Conservation (phyloP, 2,888 invertebrate genomes). For the Nycteola revayana region DNA sequence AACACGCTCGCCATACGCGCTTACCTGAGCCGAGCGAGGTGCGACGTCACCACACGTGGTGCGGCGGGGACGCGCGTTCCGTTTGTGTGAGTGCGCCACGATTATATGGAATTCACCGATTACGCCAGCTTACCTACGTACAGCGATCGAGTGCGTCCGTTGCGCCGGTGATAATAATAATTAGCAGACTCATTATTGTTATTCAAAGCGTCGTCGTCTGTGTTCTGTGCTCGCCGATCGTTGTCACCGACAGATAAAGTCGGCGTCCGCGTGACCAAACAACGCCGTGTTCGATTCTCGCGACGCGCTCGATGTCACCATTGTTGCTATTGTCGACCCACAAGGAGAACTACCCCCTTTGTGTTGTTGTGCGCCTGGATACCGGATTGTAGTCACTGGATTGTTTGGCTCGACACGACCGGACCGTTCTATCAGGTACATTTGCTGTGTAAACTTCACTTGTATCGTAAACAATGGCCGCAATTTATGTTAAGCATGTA, state of each 20-base stretch:
- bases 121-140: slow-evolving; percentile 65
- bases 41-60: slow-evolving; percentile 70
- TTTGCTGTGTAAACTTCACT: slow-evolving; percentile 47
- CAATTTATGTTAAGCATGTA: slow-evolving; percentile 40
- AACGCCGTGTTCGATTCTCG: slow-evolving; percentile 43
- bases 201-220: slow-evolving; percentile 49
- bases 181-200: slow-evolving; percentile 66
- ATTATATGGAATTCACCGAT: slow-evolving; percentile 68
- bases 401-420: slow-evolving; percentile 45
- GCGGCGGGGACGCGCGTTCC: slow-evolving; percentile 34
- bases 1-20: slow-evolving; percentile 42
- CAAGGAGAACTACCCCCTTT: slow-evolving; percentile 46
- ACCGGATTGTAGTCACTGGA: slow-evolving; percentile 48
- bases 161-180: slow-evolving; percentile 67
- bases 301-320: slow-evolving; percentile 29
- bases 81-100: slow-evolving; percentile 52
- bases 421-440: slow-evolving; percentile 50
- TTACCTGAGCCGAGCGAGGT: slow-evolving; percentile 52
- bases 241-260: slow-evolving; percentile 63
- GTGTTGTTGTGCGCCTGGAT: slow-evolving; percentile 44
- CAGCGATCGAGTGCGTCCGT: slow-evolving; percentile 46
- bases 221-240: slow-evolving; percentile 34
- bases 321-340: slow-evolving; percentile 47
- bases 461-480: slow-evolving; percentile 51
- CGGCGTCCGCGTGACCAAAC: slow-evolving; percentile 48